Base-by-base conservation (phyloP, 2,888 invertebrate genomes). In the Stenotaenia linearis region DNA sequence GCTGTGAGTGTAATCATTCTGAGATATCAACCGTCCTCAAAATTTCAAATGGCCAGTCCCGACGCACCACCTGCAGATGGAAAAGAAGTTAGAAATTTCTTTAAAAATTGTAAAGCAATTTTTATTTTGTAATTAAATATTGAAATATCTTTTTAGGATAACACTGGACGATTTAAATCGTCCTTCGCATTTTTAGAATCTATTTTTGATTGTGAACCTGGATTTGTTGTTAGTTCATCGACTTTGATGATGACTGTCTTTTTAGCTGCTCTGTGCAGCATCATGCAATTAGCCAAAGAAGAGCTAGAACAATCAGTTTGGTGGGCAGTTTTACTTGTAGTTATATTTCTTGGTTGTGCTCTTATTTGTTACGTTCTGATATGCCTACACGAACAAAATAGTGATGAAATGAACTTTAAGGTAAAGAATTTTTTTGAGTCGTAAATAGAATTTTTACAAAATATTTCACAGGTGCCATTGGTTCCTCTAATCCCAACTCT, bases 1-100 rank as follows among this genome's bases (percentile, higher is more conserved):
- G 94, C 95, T 82, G 94, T 94, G 15, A 92, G 93, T 81, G 94
- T 96, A 6, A 94, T 97, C 79, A 92, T 96, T 77, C 87, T 96
- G 79, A 90, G 96, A 75, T 96, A 96, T 84, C 89, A 92, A 3
- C 92, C 92, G 69, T 69, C 69, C 28, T 69, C 69, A 12, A 69
- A 69, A 28, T 75, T 75, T 75, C 32, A 75, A 28, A 35, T 75
- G 21, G 3, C 21, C 37, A 35, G 21, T 30, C 37, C 75, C 35
- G 37, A 75, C 35, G 75, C 32, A 75, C 69, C 69, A n/a, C 25
- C 23, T 10, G 25, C 10, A 25, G 28, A 69, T n/a, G 69, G 25
- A 15, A n/a, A 15, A 18, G 18, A 50, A 50, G 50, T 50, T 5
- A 50, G 50, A n/a, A 50, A 0, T 3, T 50, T 50, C 18, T 50